phyloP scores from a whole-genome alignment of 2,113 vertebrate genomes.

The Etheostoma cragini region DNA sequence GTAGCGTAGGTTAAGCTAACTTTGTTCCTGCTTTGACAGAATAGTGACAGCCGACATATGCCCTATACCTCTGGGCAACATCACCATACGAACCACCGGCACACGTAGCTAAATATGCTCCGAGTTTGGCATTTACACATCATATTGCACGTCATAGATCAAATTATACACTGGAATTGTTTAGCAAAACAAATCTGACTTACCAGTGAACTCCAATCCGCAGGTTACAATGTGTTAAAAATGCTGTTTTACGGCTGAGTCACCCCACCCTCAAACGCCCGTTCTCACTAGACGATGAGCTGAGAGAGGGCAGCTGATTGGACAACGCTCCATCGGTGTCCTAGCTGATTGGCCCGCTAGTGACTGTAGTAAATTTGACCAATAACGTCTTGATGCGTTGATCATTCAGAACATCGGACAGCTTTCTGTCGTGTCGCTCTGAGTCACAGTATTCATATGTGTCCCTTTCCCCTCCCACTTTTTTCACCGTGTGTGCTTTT shows the following conservation, averaged over 20 bases:
- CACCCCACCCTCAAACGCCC: slow-evolving; percentile 78
- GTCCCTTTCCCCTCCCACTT: too few relatives aligned
- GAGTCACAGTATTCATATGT: slow-evolving; percentile 2
- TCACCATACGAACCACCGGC: slow-evolving; percentile 5
- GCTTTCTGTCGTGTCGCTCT: slow-evolving; percentile 17
- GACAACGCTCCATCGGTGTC: slow-evolving; percentile 11
- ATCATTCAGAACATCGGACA: slow-evolving; percentile 44
- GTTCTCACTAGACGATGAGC: slow-evolving; percentile 27
- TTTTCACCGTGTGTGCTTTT: too few relatives aligned
- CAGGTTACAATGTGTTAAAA: slow-evolving; percentile 65
- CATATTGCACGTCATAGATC: background rate
- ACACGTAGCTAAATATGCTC: background rate
- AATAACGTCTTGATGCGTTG: slow-evolving; percentile 74
- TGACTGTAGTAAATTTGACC: slow-evolving; percentile 47
- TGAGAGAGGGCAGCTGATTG: slow-evolving; percentile 44
- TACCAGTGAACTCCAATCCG: slow-evolving; percentile 73
- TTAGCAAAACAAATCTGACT: slow-evolving; percentile 52
- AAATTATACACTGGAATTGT: background rate
- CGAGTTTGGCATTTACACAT: background rate
- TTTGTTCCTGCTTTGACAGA: slow-evolving; percentile 40
- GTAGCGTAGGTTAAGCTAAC: slow-evolving; percentile 44
- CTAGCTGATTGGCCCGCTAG: slow-evolving; percentile 41
- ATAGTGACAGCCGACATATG: slow-evolving; percentile 67
- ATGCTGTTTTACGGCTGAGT: slow-evolving; percentile 77
- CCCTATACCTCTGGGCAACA: slow-evolving; percentile 40